Percentiles rank a stretch among this genome's conserved stretches.
phyloP scores from a whole-genome alignment of 2,797 vertebrate genomes.

The Gambelia wislizenii region DNA sequence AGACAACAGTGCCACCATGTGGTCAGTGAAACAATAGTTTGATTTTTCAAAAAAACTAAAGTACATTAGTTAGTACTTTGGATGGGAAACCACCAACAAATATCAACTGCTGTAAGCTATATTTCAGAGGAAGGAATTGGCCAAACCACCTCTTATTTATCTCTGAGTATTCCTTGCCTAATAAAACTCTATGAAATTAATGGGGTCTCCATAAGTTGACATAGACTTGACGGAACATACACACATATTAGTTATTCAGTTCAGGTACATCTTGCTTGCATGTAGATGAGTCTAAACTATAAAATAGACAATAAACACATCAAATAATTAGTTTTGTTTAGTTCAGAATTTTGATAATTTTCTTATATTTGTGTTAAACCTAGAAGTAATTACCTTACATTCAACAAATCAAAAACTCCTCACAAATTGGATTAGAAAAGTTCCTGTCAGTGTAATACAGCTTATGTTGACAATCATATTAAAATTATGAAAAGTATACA shows the following conservation, averaged over 20 bases:
- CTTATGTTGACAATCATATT: neutral
- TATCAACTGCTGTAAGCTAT: too few species aligned
- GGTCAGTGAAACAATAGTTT: slow-evolving; percentile 47
- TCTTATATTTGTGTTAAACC: neutral
- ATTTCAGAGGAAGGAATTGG: too few species aligned
- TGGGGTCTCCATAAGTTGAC: too few species aligned
- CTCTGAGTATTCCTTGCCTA: too few species aligned
- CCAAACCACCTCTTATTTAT: too few species aligned
- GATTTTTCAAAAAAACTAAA: neutral
- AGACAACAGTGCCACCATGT: slow-evolving; percentile 73
- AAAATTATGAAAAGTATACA: neutral
- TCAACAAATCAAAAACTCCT: neutral
- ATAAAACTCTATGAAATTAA: too few species aligned
- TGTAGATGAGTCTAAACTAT: neutral
- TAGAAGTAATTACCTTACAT: neutral
- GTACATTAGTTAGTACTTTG: too few species aligned
- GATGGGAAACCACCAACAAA: too few species aligned
- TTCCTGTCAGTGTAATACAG: neutral
- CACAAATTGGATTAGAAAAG: neutral
- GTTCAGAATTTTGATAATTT: neutral
- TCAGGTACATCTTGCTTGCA: neutral
- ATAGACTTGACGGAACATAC: too few species aligned
- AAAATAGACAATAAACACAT: neutral
- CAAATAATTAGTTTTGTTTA: neutral
- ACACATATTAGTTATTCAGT: neutral